Percentiles rank a stretch among this genome's conserved stretches.
These are phyloP conservation scores for Tetramorium parvispinum DNA, from an alignment of 1,140 invertebrate genomes.

Conservation along the genomic window DNA sequence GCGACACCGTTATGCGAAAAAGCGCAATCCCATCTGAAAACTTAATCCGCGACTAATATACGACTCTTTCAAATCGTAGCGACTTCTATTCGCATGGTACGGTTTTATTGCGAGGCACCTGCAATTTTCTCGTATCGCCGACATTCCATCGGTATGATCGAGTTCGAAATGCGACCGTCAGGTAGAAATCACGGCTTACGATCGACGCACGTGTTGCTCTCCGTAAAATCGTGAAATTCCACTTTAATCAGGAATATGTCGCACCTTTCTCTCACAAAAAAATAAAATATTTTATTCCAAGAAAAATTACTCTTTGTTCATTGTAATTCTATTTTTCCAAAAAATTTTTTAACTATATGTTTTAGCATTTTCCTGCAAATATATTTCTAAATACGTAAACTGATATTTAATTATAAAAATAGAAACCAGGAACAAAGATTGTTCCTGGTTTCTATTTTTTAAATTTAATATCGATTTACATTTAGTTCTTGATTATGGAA, in stretches of 20 bases:
- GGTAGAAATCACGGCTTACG: not conserved
- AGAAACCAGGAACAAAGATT: no score
- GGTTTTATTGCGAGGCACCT: constrained; percentile 10
- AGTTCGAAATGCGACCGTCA: constrained; percentile 20
- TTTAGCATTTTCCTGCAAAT: not conserved
- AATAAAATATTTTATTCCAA: constrained; percentile 7
- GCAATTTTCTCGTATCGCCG: constrained; percentile 28
- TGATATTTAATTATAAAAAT: no score
- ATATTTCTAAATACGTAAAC: no score
- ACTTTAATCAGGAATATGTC: not conserved
- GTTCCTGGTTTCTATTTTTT: not conserved
- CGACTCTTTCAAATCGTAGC: constrained; percentile 8
- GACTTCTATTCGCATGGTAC: constrained; percentile 23
- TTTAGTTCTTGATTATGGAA: not conserved
- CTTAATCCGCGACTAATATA: not conserved
- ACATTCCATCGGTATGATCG: constrained; percentile 23
- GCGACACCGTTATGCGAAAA: constrained; percentile 6
- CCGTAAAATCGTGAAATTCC: constrained; percentile 18
- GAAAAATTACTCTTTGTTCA: not conserved
- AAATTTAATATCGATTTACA: not conserved
- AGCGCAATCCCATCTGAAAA: not conserved
- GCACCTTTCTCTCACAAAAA: not conserved
- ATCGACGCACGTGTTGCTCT: not conserved
- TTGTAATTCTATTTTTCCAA: not conserved
- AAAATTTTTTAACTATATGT: not conserved